phyloP scores from a whole-genome alignment of 2,888 invertebrate species.

The Anaspis maculata region DNA sequence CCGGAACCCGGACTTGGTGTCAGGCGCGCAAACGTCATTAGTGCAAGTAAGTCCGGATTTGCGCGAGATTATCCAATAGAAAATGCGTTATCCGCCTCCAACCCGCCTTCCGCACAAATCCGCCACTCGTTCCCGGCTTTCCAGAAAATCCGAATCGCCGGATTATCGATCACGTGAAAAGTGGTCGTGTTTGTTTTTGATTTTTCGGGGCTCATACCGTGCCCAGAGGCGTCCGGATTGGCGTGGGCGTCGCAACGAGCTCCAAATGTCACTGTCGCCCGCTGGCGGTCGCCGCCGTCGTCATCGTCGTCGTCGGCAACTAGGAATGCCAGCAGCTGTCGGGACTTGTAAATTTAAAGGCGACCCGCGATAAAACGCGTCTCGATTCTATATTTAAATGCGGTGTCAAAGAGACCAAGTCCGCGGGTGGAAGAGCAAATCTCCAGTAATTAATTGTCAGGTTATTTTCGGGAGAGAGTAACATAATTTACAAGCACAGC shows the following conservation, averaged over 20 bases:
- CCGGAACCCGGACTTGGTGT: slow-evolving; percentile 29
- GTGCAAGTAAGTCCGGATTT: slow-evolving; percentile 41
- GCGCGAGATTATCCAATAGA: slow-evolving; percentile 44
- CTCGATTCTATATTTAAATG: slow-evolving; percentile 34
- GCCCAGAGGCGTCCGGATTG: background rate
- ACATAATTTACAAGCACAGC: slow-evolving; percentile 30
- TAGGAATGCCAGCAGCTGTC: slow-evolving; percentile 17
- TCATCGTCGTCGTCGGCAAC: background rate
- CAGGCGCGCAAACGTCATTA: slow-evolving; percentile 40
- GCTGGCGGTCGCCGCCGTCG: background rate
- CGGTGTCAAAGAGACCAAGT: slow-evolving; percentile 32
- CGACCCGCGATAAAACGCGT: slow-evolving; percentile 24
- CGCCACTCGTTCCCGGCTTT: slow-evolving; percentile 13
- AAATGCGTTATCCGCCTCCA: slow-evolving; percentile 35
- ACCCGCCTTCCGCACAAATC: slow-evolving; percentile 30
- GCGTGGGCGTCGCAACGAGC: slow-evolving; percentile 5
- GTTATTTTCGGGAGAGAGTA: slow-evolving; percentile 32
- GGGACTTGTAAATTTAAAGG: slow-evolving; percentile 15
- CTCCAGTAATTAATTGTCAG: slow-evolving; percentile 31
- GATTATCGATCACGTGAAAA: slow-evolving; percentile 7
- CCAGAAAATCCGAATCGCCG: slow-evolving; percentile 8
- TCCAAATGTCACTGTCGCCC: slow-evolving; percentile 8
- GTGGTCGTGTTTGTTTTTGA: too few species aligned
- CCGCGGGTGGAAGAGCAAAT: slow-evolving; percentile 26
- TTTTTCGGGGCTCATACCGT: too few species aligned